phyloP scores from a whole-genome alignment of 2,113 vertebrate genomes.

The Macrotis lagotis region DNA sequence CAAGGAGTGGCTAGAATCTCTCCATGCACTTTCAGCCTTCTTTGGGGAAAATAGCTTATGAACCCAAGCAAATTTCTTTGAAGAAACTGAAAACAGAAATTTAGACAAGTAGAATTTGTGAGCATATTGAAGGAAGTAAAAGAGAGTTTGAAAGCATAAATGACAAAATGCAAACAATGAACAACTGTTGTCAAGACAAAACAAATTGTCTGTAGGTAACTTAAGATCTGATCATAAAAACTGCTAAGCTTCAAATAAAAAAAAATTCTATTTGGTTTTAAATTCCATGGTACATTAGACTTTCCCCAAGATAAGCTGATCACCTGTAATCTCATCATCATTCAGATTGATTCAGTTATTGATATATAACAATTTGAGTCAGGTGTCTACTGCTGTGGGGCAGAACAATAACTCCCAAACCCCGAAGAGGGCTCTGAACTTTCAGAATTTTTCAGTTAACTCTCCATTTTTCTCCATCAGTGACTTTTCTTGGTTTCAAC shows the following conservation, averaged over 20 bases:
- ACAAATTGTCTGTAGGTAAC: slow-evolving; percentile 93
- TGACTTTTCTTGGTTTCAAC: background rate
- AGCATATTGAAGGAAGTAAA: slow-evolving; percentile 96
- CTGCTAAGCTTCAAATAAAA: background rate
- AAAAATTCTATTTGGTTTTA: background rate
- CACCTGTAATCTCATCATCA: background rate
- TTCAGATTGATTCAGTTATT: background rate
- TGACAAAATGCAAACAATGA: slow-evolving; percentile 97
- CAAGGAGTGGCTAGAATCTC: slow-evolving; percentile 97
- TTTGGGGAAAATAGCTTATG: slow-evolving; percentile 95
- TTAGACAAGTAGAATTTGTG: slow-evolving; percentile 97
- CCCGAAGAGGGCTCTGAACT: background rate
- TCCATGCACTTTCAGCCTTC: slow-evolving; percentile 94
- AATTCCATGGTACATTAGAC: background rate
- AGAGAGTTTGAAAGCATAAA: slow-evolving; percentile 95
- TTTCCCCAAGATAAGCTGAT: background rate
- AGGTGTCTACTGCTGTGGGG: background rate
- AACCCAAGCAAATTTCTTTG: slow-evolving; percentile 94
- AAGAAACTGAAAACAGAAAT: slow-evolving; percentile 95
- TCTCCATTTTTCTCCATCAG: background rate
- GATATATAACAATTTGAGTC: background rate
- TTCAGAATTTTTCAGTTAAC: background rate
- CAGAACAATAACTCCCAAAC: background rate
- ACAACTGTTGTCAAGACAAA: slow-evolving; percentile 96
- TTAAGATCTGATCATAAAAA: background rate